These are phyloP conservation scores for Phymastichus coffea DNA, from an alignment of 1,140 invertebrate species.

Conservation along the genomic window DNA sequence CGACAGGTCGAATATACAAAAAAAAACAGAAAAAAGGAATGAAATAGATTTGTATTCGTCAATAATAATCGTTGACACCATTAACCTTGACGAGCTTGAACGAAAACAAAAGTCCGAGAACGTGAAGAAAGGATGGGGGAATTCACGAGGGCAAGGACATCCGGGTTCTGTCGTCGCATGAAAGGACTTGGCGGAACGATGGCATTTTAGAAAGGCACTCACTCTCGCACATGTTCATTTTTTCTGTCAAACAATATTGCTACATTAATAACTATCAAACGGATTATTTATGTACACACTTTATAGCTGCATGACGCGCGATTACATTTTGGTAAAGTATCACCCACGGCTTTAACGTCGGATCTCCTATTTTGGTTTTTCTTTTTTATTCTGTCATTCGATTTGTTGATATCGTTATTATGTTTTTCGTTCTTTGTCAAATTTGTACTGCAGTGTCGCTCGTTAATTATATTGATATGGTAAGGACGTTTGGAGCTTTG, in stretches of 20 bases:
- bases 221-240: constrained; percentile 10
- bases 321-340: constrained; percentile 28
- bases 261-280: constrained; percentile 47
- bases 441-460: constrained; percentile 12
- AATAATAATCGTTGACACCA: too few species aligned
- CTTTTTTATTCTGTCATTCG: not conserved
- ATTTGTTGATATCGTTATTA: not conserved
- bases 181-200: constrained; percentile 4
- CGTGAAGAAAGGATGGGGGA: constrained; percentile 11
- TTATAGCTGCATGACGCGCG: constrained; percentile 23
- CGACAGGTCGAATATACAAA: not conserved
- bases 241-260: constrained; percentile 30
- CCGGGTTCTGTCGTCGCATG: not conserved
- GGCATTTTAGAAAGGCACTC: constrained; percentile 6
- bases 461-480: not conserved
- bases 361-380: constrained; percentile 19
- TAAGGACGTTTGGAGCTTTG: not conserved
- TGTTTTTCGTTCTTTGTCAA: constrained; percentile 1
- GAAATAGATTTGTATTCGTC: not conserved
- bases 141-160: constrained; percentile 8
- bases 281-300: constrained; percentile 44
- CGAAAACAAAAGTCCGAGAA: constrained; percentile 2
- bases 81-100: constrained; percentile 13
- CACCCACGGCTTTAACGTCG: constrained; percentile 1
- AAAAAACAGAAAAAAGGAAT: not conserved